Conservation (phyloP, 2,113 vertebrate genomes). For the Dendrocopos noguchii region DNA sequence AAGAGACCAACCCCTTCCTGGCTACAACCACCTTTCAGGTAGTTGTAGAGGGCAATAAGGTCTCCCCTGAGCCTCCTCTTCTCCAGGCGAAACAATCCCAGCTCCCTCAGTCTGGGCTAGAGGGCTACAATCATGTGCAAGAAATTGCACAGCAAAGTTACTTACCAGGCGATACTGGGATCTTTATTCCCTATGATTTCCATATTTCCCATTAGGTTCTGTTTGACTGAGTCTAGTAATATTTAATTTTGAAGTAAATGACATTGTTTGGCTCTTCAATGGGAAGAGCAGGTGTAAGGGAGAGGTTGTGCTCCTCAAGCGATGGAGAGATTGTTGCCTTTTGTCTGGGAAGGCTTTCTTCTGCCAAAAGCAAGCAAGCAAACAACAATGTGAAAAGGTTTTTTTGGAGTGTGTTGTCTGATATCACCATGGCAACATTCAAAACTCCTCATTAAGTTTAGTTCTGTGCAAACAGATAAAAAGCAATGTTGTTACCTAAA, state of each 20-base stretch:
- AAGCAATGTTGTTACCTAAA: neutral
- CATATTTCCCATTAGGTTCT: neutral
- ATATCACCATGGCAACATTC: slow-evolving; percentile 29
- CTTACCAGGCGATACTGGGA: neutral
- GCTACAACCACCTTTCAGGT: too few relatives aligned
- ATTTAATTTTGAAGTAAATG: neutral
- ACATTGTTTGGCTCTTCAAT: neutral
- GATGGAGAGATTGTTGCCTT: neutral
- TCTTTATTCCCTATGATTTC: neutral
- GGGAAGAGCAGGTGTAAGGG: neutral
- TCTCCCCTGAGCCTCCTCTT: too few relatives aligned
- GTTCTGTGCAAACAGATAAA: neutral
- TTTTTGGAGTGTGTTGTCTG: neutral
- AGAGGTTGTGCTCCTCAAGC: neutral
- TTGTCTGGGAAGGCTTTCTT: slow-evolving; percentile 4
- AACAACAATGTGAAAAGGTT: neutral
- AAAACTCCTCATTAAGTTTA: neutral
- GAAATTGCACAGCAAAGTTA: neutral
- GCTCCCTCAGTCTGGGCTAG: too few relatives aligned
- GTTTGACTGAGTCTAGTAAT: slow-evolving; percentile 14
- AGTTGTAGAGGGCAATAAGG: too few relatives aligned
- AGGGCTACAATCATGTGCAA: neutral
- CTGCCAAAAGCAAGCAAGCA: slow-evolving; percentile 22
- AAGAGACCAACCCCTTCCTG: too few relatives aligned
- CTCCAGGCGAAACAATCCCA: too few relatives aligned